A percentile compares a stretch with the other conserved stretches of the same genome.
phyloP scores from a whole-genome alignment of 2,888 invertebrate species.

The Stenotaenia linearis region DNA sequence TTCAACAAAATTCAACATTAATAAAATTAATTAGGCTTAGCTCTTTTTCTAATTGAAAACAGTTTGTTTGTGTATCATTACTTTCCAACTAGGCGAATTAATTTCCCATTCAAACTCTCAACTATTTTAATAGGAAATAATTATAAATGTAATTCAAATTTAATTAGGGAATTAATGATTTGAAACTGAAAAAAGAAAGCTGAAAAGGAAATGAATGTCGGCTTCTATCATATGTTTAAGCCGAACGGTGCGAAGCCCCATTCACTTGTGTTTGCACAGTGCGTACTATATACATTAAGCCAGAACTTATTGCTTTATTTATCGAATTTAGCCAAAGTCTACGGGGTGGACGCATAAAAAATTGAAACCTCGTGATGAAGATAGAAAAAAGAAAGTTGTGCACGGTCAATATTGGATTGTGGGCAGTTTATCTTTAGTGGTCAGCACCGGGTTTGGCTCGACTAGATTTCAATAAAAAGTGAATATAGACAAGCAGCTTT shows the following conservation, averaged over 20 bases:
- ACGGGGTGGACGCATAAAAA: not conserved
- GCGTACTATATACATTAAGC: not conserved
- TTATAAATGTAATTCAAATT: too few relatives aligned
- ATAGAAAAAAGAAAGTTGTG: not conserved
- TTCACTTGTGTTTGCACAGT: not conserved
- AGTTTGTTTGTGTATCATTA: too few relatives aligned
- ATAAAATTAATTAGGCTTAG: too few relatives aligned
- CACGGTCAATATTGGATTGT: not conserved
- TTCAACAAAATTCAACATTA: too few relatives aligned
- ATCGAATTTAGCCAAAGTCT: not conserved
- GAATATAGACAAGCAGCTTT: slow-evolving; percentile 9
- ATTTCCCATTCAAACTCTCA: too few relatives aligned
- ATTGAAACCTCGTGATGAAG: not conserved
- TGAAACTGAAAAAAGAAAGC: not conserved
- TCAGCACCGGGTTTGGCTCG: slow-evolving; percentile 4
- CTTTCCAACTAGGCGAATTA: too few relatives aligned
- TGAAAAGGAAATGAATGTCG: not conserved
- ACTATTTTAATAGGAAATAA: too few relatives aligned
- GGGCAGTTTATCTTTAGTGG: slow-evolving; percentile 9
- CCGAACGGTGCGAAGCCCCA: not conserved
- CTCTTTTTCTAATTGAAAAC: too few relatives aligned
- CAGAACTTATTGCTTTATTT: not conserved
- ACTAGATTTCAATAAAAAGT: not conserved
- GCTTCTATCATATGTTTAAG: not conserved
- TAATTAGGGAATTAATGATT: not conserved